Conservation (phyloP, 2,888 invertebrate species). For the Taenaris catops region DNA sequence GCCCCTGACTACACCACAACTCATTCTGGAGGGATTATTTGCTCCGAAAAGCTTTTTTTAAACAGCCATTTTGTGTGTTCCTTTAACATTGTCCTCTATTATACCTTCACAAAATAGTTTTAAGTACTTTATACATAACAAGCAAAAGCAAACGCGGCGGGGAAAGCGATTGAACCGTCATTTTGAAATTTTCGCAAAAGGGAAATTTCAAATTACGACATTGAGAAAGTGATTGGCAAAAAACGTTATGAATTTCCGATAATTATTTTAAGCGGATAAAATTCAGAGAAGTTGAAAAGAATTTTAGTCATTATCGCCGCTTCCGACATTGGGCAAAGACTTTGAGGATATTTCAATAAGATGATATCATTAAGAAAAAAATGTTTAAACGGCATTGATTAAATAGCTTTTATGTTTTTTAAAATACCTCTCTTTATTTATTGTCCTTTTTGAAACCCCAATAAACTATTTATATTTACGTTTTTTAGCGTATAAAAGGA, state of each 20-base stretch:
- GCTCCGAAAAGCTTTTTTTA: too few species aligned
- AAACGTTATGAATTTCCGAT: conserved; percentile 12
- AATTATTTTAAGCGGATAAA: conserved; percentile 9
- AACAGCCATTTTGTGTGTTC: too few species aligned
- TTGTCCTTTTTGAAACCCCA: too few species aligned
- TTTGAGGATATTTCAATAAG: conserved; percentile 14
- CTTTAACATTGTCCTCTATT: too few species aligned
- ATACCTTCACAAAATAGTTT: too few species aligned
- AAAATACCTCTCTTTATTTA: too few species aligned
- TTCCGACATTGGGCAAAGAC: conserved; percentile 13
- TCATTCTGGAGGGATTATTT: too few species aligned
- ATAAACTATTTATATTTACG: too few species aligned
- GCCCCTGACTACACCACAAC: too few species aligned
- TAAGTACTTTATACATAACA: background rate
- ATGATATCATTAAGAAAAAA: conserved; percentile 15
- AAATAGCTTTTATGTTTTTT: too few species aligned
- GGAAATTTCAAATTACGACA: conserved; percentile 7
- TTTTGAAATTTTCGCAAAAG: conserved; percentile 1
- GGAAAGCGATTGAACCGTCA: background rate
- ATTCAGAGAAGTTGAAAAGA: conserved; percentile 9
- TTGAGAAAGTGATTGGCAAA: conserved; percentile 11
- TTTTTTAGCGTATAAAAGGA: too few species aligned
- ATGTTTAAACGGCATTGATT: background rate
- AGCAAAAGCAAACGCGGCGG: background rate
- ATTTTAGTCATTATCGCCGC: conserved; percentile 13